Base-by-base conservation (phyloP, 2,797 vertebrate species). In the Astyanax mexicanus region DNA sequence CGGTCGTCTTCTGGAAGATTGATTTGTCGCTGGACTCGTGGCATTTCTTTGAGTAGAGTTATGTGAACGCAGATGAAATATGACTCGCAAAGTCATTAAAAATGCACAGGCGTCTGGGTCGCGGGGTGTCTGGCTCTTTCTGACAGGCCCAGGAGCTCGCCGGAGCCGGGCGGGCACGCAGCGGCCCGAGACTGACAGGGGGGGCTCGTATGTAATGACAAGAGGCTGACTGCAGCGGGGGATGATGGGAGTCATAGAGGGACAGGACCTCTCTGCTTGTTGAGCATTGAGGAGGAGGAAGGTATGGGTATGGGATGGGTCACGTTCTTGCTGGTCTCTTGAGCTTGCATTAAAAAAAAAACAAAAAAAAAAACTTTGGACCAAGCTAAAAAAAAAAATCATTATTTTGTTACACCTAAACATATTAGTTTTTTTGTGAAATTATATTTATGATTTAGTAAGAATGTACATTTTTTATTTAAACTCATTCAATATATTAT, bases 331-430 rank as follows among this genome's bases (percentile, higher is more conserved):
- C 27, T 25, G 27, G 27, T 15, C 27, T 58, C 91, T 92, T 90
- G 91, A 91, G 92, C 92, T 91, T 89, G 92, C 90, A 92, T 91
- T n/a, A n/a, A n/a, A n/a, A n/a, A n/a, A n/a, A n/a, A n/a, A n/a
- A n/a, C n/a, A n/a, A n/a, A n/a, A n/a, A n/a, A n/a, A n/a, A n/a
- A n/a, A n/a, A n/a, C n/a, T n/a, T n/a, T n/a, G n/a, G n/a, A n/a
- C n/a, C n/a, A n/a, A n/a, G n/a, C n/a, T n/a, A n/a, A n/a, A n/a
- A n/a, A n/a, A n/a, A n/a, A n/a, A n/a, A n/a, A n/a, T n/a, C n/a
- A n/a, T n/a, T n/a, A n/a, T n/a, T n/a, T n/a, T n/a, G n/a, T n/a
- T n/a, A n/a, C n/a, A n/a, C n/a, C n/a, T n/a, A n/a, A n/a, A n/a
- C n/a, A n/a, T n/a, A n/a, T n/a, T n/a, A n/a, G n/a, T n/a, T n/a